Percentiles rank a stretch among this genome's conserved stretches.
These are phyloP conservation scores for Diplodus puntazzo DNA, from an alignment of 2,797 vertebrate genomes.

Conservation along the genomic window DNA sequence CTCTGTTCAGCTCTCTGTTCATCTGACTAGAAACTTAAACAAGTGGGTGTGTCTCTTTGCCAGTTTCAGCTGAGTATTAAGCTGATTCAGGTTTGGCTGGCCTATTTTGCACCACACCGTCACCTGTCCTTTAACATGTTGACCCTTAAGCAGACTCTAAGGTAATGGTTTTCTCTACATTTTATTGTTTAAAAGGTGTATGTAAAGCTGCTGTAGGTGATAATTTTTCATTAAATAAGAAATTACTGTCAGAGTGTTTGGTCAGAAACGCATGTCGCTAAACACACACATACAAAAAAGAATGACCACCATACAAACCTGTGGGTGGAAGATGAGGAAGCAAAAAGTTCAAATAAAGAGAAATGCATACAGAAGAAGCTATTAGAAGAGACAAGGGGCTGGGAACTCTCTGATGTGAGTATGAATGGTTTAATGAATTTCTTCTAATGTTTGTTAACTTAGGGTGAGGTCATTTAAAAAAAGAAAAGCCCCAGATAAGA, in stretches of 20 bases:
- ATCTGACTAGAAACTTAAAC: conserved; percentile 1
- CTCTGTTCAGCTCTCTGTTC: not conserved
- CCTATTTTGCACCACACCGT: not conserved
- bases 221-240: not conserved
- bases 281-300: not conserved
- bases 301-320: not conserved
- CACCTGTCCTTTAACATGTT: not conserved
- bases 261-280: too few species aligned
- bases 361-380: not conserved
- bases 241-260: too few species aligned
- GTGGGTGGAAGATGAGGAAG: not conserved
- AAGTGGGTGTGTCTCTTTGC: not conserved
- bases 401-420: not conserved
- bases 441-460: not conserved
- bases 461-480: not conserved
- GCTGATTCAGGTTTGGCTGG: conserved; percentile 6
- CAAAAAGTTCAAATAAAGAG: not conserved
- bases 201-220: not conserved
- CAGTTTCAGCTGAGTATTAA: not conserved
- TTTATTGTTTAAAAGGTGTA: not conserved
- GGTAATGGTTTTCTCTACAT: not conserved
- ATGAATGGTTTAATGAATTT: conserved; percentile 9
- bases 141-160: not conserved
- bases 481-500: conserved; percentile 40
- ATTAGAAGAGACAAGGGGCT: not conserved